Evolutionary conservation across 2,797 vertebrate species (phyloP), one percentile per base, ranked within the genome.

Genomic region (Peromyscus eremicus): DNA sequence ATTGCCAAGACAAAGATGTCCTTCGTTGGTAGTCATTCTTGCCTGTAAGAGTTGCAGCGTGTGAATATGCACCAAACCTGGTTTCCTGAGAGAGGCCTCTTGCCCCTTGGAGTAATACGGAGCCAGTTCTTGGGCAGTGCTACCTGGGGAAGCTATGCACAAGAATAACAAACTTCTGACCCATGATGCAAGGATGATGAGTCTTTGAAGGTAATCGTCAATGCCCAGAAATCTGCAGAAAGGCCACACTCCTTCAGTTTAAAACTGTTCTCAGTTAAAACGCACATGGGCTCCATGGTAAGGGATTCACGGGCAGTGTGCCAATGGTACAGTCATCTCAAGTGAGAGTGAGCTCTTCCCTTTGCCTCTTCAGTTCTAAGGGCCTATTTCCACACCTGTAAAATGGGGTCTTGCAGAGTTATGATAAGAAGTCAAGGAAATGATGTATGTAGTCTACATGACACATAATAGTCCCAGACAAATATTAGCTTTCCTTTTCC

Each of bases 1-100:
- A 60, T 55, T 62, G 21, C n/a, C 70, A 70, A 29, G n/a, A 94
- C 60, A 77, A 91, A 91, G 64, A 89, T 55, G 34, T 34, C 70
- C 52, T 95, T 87, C 75, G 34, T 9, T 89, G 34, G 34, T 70
- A 84, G 43, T 87, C 70, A 73, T 94, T 17, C 46, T 32, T 95
- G 23, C 32, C 32, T 62, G 27, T 40, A 81, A 85, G 25, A 93
- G 9, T 82, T 25, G 62, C 2, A n/a, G n/a, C 46, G 83, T 71
- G 0, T 89, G 3, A 77, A 23, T 79, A 82, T 83, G 16, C 32
- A 92, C 16, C 52, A 46, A 43, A 49, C 16, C 71, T 88, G 1
- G 43, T 46, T 94, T 57, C 10, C 62, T 80, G 16, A 19, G n/a
- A 55, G 21, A 13, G 34, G 7, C 12, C 37, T 52, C n/a, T 79